Base-by-base conservation (phyloP, 2,113 vertebrate species). In the Smithornis capensis region DNA sequence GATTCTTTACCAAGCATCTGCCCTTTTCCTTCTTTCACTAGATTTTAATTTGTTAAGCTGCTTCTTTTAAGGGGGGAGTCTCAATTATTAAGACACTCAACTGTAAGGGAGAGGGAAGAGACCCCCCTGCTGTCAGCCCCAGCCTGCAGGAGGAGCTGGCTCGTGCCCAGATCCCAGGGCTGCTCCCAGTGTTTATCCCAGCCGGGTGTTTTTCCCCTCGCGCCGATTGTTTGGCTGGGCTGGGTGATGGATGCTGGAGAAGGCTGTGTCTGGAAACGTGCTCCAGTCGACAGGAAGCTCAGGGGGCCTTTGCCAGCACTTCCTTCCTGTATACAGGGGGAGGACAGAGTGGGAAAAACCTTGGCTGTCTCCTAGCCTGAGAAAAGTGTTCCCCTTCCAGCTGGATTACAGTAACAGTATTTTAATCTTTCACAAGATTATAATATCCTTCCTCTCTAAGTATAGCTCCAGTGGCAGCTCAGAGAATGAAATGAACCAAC, bases 381-480 rank as follows among this genome's bases (percentile, higher is more conserved):
- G 96, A 95, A 97, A 83, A 92, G 78, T 9, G 56, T 80, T 94
- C 38, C 86, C 92, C 70, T 92, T 95, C 95, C 90, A 95, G 86
- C 69, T 94, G 93, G 62, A 89, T 94, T 95, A 94, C 86, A 94
- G 93, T 93, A 96, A 91, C 84, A 87, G 79, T 93, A 94, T 73
- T 95, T 93, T 91, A 92, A 91, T 97, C 95, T 92, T 94, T 74
- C 76, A 62, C 44, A 94, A 94, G 83, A 94, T 93, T 87, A 80
- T 83, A 80, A 94, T 90, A 95, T 95, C 92, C 90, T 97, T 97
- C 92, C 95, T 95, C 90, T 95, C 85, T 80, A 86, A 95, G 85
- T 93, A 89, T 86, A 95, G 91, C 69, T 67, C 57, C 82, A 82
- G 57, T 8, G 37, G 76, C 56, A 71, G 85, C 76, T 92, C 16